These are phyloP conservation scores for Heteronetta atricapilla DNA, from an alignment of 2,113 vertebrate genomes.

Conservation along the genomic window DNA sequence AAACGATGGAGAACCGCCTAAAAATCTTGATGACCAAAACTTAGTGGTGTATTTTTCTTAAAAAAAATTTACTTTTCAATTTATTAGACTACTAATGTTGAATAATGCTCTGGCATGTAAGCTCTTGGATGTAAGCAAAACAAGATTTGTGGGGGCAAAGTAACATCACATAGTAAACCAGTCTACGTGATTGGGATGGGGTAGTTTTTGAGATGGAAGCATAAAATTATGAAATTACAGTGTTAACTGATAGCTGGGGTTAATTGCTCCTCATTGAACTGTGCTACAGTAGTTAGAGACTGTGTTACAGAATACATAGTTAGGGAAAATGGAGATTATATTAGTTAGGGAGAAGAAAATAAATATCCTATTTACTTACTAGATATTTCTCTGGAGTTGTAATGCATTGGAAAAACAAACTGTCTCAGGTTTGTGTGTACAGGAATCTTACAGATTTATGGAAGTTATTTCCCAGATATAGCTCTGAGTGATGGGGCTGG, in stretches of 20 bases:
- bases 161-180: neutral
- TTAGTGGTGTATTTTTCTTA: neutral
- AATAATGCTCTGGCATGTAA: neutral
- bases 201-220: neutral
- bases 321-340: neutral
- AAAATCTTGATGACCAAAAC: neutral
- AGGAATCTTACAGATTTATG: neutral
- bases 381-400: neutral
- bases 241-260: neutral
- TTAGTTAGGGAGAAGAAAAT: neutral
- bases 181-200: neutral
- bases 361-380: neutral
- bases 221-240: neutral
- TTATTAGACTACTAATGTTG: neutral
- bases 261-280: neutral
- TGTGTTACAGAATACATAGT: neutral
- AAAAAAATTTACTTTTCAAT: neutral
- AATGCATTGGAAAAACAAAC: neutral
- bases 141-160: neutral
- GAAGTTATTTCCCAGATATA: neutral
- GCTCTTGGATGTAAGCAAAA: neutral
- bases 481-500: neutral
- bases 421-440: neutral
- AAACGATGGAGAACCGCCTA: neutral
- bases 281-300: rapidly evolving